These are phyloP conservation scores for Chouioia cunea DNA, from an alignment of 2,888 invertebrate genomes.

Conservation along the genomic window DNA sequence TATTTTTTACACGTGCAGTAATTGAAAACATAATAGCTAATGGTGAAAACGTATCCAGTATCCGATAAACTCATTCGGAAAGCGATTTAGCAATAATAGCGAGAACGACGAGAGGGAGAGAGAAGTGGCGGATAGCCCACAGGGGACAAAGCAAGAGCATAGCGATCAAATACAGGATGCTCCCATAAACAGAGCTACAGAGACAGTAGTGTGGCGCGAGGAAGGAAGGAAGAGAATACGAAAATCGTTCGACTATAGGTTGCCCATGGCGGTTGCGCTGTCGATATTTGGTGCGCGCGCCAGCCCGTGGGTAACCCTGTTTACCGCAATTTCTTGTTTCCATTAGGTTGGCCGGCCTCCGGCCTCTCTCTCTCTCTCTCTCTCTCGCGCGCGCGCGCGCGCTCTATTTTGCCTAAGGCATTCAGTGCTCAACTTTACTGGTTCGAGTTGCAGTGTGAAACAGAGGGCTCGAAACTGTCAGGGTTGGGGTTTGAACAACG, in stretches of 20 bases:
- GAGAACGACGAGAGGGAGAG: not conserved
- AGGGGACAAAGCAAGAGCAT: not conserved
- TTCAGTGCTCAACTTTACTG: conserved; percentile 32
- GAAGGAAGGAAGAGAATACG: conserved; percentile 3
- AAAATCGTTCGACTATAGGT: not conserved
- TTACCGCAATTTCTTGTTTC: conserved; percentile 69
- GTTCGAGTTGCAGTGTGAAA: not conserved
- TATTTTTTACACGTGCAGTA: no score
- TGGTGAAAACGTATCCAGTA: no score
- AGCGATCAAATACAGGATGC: no score
- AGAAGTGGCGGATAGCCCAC: not conserved
- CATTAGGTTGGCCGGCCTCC: conserved; percentile 67
- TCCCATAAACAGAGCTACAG: no score
- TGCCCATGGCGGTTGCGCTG: conserved; percentile 36
- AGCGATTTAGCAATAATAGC: not conserved
- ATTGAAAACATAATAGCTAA: no score
- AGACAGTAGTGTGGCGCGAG: no score
- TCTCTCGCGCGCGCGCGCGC: not conserved
- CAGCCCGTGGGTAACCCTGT: conserved; percentile 66
- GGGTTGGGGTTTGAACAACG: not conserved
- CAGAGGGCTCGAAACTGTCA: not conserved
- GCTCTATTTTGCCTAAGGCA: conserved; percentile 2
- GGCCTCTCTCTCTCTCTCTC: conserved; percentile 52
- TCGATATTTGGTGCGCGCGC: conserved; percentile 64
- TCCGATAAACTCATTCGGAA: no score